phyloP scores from a whole-genome alignment of 2,888 invertebrate genomes.

The Stenodera caucasica region DNA sequence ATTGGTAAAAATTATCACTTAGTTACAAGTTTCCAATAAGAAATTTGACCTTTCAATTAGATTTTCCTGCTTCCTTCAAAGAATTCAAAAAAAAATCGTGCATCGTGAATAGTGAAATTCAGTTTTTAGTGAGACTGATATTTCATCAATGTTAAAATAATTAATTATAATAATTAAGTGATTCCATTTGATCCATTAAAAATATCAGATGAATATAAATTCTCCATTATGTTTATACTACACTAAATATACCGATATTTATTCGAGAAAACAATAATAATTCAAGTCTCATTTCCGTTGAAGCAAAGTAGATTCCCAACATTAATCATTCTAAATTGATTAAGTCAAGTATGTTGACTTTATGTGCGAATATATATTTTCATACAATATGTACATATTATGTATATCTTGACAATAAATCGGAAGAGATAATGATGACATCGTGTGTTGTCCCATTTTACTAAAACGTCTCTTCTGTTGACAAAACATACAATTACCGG shows the following conservation, averaged over 20 bases:
- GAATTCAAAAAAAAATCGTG: no score
- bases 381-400: not conserved
- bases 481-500: slow-evolving; percentile 5
- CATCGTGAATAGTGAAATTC: no score
- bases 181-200: no score
- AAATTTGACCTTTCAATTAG: no score
- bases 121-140: no score
- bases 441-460: not conserved
- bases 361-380: not conserved
- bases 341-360: slow-evolving; percentile 7
- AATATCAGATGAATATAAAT: not conserved
- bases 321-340: slow-evolving; percentile 19
- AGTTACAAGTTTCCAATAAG: no score
- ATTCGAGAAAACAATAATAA: not conserved
- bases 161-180: no score
- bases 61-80: no score
- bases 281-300: slow-evolving; percentile 14
- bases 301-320: not conserved
- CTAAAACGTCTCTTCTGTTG: slow-evolving; percentile 5
- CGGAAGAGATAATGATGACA: slow-evolving; percentile 12
- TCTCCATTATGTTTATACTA: not conserved
- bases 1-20: no score
- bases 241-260: slow-evolving; percentile 3
- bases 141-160: no score
- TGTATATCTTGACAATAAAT: not conserved